Conservation (phyloP, 2,797 vertebrate species). For the Gymnoscopelus braueri region DNA sequence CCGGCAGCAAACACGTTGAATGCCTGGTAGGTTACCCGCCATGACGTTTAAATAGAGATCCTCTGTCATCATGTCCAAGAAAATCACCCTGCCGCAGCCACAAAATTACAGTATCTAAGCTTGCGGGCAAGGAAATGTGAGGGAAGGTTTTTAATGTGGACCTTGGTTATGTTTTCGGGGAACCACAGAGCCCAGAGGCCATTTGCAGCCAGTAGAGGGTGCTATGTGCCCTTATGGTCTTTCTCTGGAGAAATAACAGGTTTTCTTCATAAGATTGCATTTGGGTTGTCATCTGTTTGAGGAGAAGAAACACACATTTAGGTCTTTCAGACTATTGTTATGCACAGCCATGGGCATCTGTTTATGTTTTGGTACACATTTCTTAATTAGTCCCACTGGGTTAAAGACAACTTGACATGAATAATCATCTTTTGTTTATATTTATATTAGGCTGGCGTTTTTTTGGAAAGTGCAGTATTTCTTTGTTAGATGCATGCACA, state of each 20-base stretch:
- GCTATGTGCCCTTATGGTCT: constrained; percentile 54
- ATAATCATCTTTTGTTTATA: neutral
- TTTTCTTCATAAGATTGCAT: neutral
- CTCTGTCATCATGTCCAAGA: constrained; percentile 61
- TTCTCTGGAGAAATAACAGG: neutral
- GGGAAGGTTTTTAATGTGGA: constrained; percentile 78
- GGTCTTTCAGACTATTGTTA: neutral
- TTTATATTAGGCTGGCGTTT: too few species aligned
- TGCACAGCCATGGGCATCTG: neutral
- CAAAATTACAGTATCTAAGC: constrained; percentile 81
- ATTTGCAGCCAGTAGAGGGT: constrained; percentile 71
- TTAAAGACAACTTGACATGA: constrained; percentile 33
- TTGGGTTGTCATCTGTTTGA: constrained; percentile 21
- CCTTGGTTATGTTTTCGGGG: constrained; percentile 65
- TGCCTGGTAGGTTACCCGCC: constrained; percentile 49
- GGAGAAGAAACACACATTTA: constrained; percentile 11
- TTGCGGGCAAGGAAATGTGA: constrained; percentile 78
- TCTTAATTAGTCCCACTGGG: constrained; percentile 36
- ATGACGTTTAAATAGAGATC: constrained; percentile 64
- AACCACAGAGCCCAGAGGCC: constrained; percentile 66
- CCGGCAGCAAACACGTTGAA: constrained; percentile 45
- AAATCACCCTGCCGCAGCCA: constrained; percentile 69
- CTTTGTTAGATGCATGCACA: constrained; percentile 19
- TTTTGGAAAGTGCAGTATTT: constrained; percentile 15
- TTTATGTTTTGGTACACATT: constrained; percentile 13